Evolutionary conservation across 1,140 invertebrate species (phyloP), one percentile per base, ranked within the genome.

Genomic region (Dinothrombium tinctorium): DNA sequence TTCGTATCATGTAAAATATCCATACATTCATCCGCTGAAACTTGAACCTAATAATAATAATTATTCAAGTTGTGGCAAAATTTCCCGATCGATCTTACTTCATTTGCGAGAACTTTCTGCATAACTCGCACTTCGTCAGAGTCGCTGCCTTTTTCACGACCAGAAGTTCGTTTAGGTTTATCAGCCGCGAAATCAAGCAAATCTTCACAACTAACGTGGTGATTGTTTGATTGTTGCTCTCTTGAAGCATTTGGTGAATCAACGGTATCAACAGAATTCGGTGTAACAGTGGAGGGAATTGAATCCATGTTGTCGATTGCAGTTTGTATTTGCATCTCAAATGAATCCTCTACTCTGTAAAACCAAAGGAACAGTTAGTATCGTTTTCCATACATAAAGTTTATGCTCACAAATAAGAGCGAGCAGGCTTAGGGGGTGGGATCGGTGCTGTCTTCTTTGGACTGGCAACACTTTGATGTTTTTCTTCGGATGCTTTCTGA

Each of bases 121-220:
- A 89, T 83, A 19, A 86, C 80, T 48, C 79, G 63, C 32, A 90
- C 77, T 67, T 89, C 82, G 55, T 89, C 81, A 1, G 77, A 80
- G 49, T 80, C 75, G 2, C 72, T 67, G 2, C 79, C 77, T 36
- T 75, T 35, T 3, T 9, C 12, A 31, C 28, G 8, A 44, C 11
- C 29, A 29, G 21, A 23, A 20, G 9, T 23, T 9, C n/a, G 51
- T 35, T 60, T 52, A 3, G 58, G 76, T 41, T 76, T 76, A 50
- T 79, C 73, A 52, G 80, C 73, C 5, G 81, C 76, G 60, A 89
- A 87, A 52, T 87, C 81, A 21, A 87, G 58, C 29, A 89, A 59
- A 65, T 90, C 83, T 59, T 89, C 81, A 51, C 83, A 87, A 38
- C 80, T 84, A 0, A 87, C 82, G 49, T 81, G 79, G 55, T n/a